Conservation (phyloP, 2,113 vertebrate species). For the Lipophrys pholis region DNA sequence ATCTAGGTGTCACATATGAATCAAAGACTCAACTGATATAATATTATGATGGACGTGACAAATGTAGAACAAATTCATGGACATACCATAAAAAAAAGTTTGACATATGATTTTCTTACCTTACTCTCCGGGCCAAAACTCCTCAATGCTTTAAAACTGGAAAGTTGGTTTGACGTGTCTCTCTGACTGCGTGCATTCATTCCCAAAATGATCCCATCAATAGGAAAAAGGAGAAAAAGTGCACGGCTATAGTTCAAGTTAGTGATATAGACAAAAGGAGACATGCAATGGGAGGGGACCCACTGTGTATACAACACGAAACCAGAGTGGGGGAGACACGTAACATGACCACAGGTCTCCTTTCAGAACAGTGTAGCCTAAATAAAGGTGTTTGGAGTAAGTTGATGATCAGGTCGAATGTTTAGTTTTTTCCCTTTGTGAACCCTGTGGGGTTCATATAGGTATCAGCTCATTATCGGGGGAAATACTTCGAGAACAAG, state of each 20-base stretch:
- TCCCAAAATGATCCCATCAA: neutral
- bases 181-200: neutral
- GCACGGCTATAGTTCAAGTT: neutral
- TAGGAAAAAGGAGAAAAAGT: conserved; percentile 3
- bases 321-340: conserved; percentile 21
- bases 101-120: conserved; percentile 23
- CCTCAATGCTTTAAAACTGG: neutral
- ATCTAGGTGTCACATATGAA: no score
- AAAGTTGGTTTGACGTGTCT: neutral
- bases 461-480: no score
- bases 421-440: no score
- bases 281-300: conserved; percentile 15
- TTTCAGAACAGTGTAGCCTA: conserved; percentile 1
- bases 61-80: neutral
- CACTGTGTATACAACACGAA: conserved; percentile 55
- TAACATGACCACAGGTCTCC: neutral
- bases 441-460: no score
- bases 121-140: conserved; percentile 12
- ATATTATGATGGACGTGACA: neutral
- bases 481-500: no score
- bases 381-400: conserved; percentile 14
- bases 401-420: neutral
- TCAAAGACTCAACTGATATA: neutral
- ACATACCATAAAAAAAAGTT: neutral
- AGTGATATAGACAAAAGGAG: conserved; percentile 24